Evolutionary conservation across 1,140 invertebrate genomes (phyloP), one percentile per base, ranked within the genome.

Genomic region (Arctopsyche grandis): DNA sequence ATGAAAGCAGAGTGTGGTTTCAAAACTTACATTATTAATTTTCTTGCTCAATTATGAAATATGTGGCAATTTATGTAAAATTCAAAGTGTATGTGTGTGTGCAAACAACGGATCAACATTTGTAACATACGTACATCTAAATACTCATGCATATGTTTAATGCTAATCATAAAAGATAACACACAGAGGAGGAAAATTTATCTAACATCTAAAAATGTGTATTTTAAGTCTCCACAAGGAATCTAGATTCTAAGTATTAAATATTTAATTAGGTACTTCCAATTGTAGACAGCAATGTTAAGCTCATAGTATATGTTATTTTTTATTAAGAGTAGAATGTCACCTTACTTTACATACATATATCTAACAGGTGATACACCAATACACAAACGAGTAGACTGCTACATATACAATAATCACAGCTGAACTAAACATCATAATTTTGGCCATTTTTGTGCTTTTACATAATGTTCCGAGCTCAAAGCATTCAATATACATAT

Each of bases 251-350:
- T 77, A 78, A 78, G 10, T 75, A 81, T 80, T 77, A 60, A 73
- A 78, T 77, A 82, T 82, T 75, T 69, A 80, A 82, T 82, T 82
- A 82, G 81, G 81, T 82, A 82, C 81, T 80, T 76, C 79, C 80
- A 75, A 82, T 80, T 75, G 77, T 82, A 82, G 81, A 82, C 77
- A 82, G 81, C 79, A 79, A 82, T 79, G 58, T 71, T 82, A 82
- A 82, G 81, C 81, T 82, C 81, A 77, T 82, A 80, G 70, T 82
- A 79, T 79, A 80, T 77, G 75, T 77, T 48, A 48, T 77, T 63
- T 10, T 75, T 75, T 44, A n/a, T 75, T 24, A 58, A 58, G 21
- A 29, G 22, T 24, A 38, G 38, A n/a, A 69, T 69, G 21, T 16
- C 19, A 60, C 21, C 21, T 3, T 22, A 74, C 26, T n/a, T 56